Evolutionary conservation across 2,888 invertebrate genomes (phyloP).

Genomic region (Sepioteuthis lessoniana): DNA sequence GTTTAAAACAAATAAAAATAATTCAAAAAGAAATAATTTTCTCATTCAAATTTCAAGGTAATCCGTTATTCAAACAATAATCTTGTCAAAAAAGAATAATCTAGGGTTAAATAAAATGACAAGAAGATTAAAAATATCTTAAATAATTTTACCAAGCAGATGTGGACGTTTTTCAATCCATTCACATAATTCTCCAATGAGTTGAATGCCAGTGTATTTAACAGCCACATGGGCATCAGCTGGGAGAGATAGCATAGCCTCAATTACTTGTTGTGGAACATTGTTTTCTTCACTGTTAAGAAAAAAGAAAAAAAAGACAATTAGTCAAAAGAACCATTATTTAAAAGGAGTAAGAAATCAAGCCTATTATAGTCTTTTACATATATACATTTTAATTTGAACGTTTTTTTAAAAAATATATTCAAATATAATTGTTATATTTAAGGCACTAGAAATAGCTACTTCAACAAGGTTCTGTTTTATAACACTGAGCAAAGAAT

Average conservation of each 20-base stretch:
- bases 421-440: too few relatives aligned
- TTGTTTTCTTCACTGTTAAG: slow-evolving; percentile 89
- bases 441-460: too few relatives aligned
- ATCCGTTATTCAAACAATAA: too few relatives aligned
- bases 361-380: neutral
- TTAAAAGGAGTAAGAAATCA: slow-evolving; percentile 50
- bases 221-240: slow-evolving; percentile 89
- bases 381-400: too few relatives aligned
- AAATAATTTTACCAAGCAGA: slow-evolving; percentile 79
- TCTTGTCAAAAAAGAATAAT: too few relatives aligned
- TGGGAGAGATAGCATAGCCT: slow-evolving; percentile 90
- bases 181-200: slow-evolving; percentile 93
- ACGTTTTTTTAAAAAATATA: too few relatives aligned
- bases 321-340: neutral
- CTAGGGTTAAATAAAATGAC: neutral
- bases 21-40: too few relatives aligned
- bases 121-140: neutral
- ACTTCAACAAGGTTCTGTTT: too few relatives aligned
- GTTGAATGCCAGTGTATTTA: slow-evolving; percentile 86
- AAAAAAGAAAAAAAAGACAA: neutral
- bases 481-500: too few relatives aligned
- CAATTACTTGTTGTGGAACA: slow-evolving; percentile 92
- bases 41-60: too few relatives aligned
- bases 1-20: too few relatives aligned
- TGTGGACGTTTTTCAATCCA: slow-evolving; percentile 93